Conservation (phyloP, 2,888 invertebrate species). For the Callyntrura guangdongensis region DNA sequence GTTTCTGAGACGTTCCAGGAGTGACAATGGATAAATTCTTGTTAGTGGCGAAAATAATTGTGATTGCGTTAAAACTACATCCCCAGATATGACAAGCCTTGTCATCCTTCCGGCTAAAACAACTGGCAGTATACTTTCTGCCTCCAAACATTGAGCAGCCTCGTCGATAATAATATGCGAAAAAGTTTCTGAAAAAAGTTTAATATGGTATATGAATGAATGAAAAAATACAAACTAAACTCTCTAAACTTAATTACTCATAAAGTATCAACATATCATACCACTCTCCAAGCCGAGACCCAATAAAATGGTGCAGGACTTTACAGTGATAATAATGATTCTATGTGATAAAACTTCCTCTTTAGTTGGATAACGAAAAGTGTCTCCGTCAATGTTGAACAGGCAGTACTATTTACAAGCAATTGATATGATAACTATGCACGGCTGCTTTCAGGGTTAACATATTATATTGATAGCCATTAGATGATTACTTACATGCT, state of each 20-base stretch:
- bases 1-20: conserved; percentile 92
- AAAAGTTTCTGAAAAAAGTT: conserved; percentile 88
- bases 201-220: too few species aligned
- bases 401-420: conserved; percentile 89
- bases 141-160: conserved; percentile 94
- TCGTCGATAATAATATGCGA: conserved; percentile 95
- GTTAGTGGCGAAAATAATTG: conserved; percentile 62
- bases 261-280: too few species aligned
- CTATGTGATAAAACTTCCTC: conserved; percentile 91
- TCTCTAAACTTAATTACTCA: too few species aligned
- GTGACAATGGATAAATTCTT: conserved; percentile 87
- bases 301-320: conserved; percentile 91
- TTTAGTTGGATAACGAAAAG: conserved; percentile 90
- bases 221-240: too few species aligned
- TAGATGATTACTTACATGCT: conserved; percentile 87
- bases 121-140: conserved; percentile 93
- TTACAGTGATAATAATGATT: conserved; percentile 90
- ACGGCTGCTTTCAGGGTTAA: neutral
- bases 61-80: conserved; percentile 89
- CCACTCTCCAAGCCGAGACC: conserved; percentile 90
- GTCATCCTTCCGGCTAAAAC: conserved; percentile 91
- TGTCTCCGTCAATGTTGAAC: conserved; percentile 87
- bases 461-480: neutral
- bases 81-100: conserved; percentile 93
- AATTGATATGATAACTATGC: neutral